Base-by-base conservation (phyloP, 2,888 invertebrate genomes). In the Eupithecia dodoneata region DNA sequence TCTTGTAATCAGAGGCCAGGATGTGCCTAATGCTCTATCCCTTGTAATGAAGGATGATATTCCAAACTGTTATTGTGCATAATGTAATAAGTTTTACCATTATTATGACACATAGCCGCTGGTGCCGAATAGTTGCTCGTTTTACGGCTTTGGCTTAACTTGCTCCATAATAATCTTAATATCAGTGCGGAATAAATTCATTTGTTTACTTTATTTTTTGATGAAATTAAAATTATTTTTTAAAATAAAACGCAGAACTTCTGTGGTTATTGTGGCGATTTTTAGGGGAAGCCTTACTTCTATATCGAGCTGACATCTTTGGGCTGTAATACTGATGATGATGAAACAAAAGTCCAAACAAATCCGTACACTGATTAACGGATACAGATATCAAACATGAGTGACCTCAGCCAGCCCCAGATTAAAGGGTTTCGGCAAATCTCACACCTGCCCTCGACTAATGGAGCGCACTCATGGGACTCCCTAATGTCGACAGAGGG, bases 51-150 rank as follows among this genome's bases (percentile, higher is more conserved):
- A 69, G 45, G 15, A 69, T n/a, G 18, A 70, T 30, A 30, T 47
- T 49, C 30, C 2, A 18, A 86, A 85, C 80, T 74, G 81, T 87
- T 85, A 84, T 83, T 82, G 84, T 82, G 85, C 81, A 83, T 87
- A 87, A 86, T 86, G 86, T 80, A 79, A 83, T 86, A 87, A 88
- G 82, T 87, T 88, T 45, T 45, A 80, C 81, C 80, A 83, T 86
- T 87, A 86, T 82, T 84, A 81, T 88, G 85, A 87, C 82, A 80
- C 82, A 88, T 87, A 76, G 82, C 81, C 67, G 77, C 78, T 81
- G 74, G 80, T 79, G 76, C 72, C 72, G 77, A 80, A 82, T 82
- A 83, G 80, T 81, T 81, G 52, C 79, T 79, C 81, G 79, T 80
- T 81, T 71, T 45, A 75, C 78, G 76, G 76, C 77, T 70, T 47